Evolutionary conservation across 1,140 invertebrate species (phyloP), one percentile per base, ranked within the genome.

Genomic region (Brachionus sp.): DNA sequence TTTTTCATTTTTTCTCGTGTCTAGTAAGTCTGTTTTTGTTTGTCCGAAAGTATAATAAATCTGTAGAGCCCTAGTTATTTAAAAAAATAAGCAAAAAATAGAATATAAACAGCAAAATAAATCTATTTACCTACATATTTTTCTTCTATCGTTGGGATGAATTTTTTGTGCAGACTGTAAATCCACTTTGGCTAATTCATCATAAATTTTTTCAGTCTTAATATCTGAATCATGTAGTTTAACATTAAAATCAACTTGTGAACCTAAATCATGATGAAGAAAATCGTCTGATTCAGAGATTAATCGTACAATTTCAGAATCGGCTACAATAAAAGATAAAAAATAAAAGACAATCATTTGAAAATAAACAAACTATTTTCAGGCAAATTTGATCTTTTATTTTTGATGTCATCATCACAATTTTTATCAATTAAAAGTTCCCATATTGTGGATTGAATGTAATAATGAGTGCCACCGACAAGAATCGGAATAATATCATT

Each of bases 381-480:
- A n/a, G 19, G 16, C 16, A 75, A 29, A 19, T 75, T 44, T 5
- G 25, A 23, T 46, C 25, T 46, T 46, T 75, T 75, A 29, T 6
- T 33, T 44, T 19, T 44, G 3, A 46, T 6, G 13, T 75, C 25
- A n/a, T 2, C 10, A 16, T 75, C 42, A n/a, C 1, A 10, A 33
- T 50, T 29, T 35, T 73, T 83, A 9, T 83, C 80, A 13, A 66
- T 68, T 50, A 83, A 50, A n/a, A 83, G 37, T 33, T 83, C 64
- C 80, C 80, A 83, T 19, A 83, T 68, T 7, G 99, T 87, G 3
- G 95, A 93, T 90, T 99, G 98, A 84, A 99, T 96, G 88, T 99
- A 99, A 90, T 99, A 99, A 89, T 96, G 96, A 4, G 98, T 99
- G 16, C 98, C 98, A 44, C 98, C 98, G 10, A 98, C 97, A 77